Evolutionary conservation across 2,113 vertebrate genomes (phyloP).

Genomic region (Apodemus speciosus): DNA sequence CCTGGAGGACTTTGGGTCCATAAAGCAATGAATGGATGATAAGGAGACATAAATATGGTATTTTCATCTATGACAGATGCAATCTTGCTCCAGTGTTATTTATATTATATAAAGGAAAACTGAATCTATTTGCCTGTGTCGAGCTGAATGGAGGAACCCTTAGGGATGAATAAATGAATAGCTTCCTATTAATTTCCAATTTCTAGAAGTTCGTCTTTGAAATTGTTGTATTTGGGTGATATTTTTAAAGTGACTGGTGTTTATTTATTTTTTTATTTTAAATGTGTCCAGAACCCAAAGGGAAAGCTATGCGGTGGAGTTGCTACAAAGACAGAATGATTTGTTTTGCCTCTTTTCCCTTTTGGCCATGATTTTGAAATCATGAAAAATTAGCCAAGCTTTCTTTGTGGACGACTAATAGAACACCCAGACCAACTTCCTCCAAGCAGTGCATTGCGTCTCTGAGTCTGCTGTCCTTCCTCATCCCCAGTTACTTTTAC

Average conservation of each 20-base stretch:
- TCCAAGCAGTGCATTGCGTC: background rate
- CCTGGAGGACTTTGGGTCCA: constrained; percentile 81
- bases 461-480: background rate
- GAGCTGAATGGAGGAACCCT: constrained; percentile 74
- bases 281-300: background rate
- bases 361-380: background rate
- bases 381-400: background rate
- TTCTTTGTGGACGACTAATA: background rate
- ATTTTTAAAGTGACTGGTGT: background rate
- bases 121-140: constrained; percentile 81
- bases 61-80: constrained; percentile 85
- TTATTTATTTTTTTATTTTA: constrained; percentile 63
- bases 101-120: constrained; percentile 82
- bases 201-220: constrained; percentile 65
- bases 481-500: background rate
- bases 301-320: background rate
- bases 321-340: background rate
- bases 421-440: background rate
- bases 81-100: constrained; percentile 79
- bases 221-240: constrained; percentile 28
- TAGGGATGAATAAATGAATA: constrained; percentile 77
- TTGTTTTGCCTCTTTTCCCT: background rate
- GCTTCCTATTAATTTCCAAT: constrained; percentile 72
- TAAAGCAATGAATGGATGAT: constrained; percentile 84
- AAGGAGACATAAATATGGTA: constrained; percentile 82